Conservation (phyloP, 2,113 vertebrate genomes). For the Calypte anna region DNA sequence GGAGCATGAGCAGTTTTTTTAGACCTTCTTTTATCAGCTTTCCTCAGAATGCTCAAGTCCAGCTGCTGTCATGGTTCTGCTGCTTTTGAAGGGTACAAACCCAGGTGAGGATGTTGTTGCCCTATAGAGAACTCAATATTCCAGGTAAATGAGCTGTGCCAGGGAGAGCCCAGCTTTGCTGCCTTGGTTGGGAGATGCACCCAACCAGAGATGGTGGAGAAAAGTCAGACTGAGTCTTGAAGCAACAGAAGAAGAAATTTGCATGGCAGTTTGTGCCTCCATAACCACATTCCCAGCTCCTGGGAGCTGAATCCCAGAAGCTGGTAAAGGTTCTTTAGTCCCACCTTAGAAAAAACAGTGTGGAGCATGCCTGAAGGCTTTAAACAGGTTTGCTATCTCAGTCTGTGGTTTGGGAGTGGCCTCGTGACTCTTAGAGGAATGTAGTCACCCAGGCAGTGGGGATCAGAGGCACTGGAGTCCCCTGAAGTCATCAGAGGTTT, state of each 20-base stretch:
- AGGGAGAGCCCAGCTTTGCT: background rate
- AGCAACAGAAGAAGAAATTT: background rate
- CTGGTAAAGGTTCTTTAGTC: fast-evolving
- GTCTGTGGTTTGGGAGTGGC: background rate
- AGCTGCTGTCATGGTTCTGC: background rate
- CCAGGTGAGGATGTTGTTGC: background rate
- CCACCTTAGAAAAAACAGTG: background rate
- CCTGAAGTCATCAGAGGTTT: fast-evolving
- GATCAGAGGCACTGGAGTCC: fast-evolving
- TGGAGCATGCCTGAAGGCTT: background rate
- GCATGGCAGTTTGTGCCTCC: background rate
- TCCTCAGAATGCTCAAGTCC: background rate
- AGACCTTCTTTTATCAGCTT: background rate
- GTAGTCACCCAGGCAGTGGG: background rate
- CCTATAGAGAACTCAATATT: background rate
- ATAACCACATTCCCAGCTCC: fast-evolving
- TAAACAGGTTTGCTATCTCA: background rate
- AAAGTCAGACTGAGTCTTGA: background rate
- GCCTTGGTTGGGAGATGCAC: background rate
- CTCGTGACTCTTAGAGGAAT: background rate
- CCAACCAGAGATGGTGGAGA: background rate
- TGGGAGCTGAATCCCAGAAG: background rate
- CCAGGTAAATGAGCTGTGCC: background rate
- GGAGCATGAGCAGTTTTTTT: background rate
- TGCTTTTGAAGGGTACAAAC: background rate